These are phyloP conservation scores for Potamarius usumacintae DNA, from an alignment of 2,113 vertebrate species.

Conservation along the genomic window DNA sequence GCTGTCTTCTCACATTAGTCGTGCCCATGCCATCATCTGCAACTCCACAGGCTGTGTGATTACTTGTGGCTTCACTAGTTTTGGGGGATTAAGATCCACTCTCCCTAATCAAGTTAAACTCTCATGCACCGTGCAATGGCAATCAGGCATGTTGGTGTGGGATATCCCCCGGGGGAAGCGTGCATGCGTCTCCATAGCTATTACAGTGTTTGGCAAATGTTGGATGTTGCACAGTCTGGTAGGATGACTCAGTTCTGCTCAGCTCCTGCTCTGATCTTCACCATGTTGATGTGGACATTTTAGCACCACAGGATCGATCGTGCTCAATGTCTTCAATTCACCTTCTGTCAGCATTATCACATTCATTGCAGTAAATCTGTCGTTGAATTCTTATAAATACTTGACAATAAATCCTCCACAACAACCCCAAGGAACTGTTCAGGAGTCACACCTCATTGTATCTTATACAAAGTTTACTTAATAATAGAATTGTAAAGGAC, in stretches of 20 bases:
- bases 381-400: neutral
- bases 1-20: conserved; percentile 55
- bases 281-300: conserved; percentile 41
- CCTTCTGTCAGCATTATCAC: conserved; percentile 64
- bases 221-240: conserved; percentile 7
- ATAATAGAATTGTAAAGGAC: neutral
- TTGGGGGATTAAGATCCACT: conserved; percentile 60
- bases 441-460: neutral
- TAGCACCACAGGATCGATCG: conserved; percentile 52
- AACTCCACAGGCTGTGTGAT: conserved; percentile 58
- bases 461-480: neutral
- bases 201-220: conserved; percentile 63
- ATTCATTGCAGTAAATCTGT: conserved; percentile 28
- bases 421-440: conserved; percentile 6
- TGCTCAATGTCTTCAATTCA: conserved; percentile 61
- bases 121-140: conserved; percentile 47
- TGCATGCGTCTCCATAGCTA: conserved; percentile 38
- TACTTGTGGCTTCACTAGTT: conserved; percentile 62
- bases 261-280: neutral
- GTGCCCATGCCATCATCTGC: conserved; percentile 36
- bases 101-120: conserved; percentile 59
- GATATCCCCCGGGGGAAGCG: conserved; percentile 46
- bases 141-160: conserved; percentile 47
- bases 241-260: neutral
- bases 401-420: conserved; percentile 43